These are phyloP conservation scores for Patella pellucida DNA, from an alignment of 2,888 invertebrate species.

Conservation along the genomic window DNA sequence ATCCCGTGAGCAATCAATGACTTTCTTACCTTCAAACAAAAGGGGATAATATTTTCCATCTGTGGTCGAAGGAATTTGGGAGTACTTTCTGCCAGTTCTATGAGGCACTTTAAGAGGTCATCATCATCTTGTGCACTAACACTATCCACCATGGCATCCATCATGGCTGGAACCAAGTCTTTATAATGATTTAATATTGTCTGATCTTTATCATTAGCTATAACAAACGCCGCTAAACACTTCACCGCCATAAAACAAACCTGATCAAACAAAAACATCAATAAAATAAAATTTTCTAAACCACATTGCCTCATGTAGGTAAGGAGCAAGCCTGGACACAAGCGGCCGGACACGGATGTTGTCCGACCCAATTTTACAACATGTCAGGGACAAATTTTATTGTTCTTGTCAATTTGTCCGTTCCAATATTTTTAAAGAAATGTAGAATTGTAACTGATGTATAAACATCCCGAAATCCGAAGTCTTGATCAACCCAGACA, in stretches of 20 bases:
- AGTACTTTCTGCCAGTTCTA: constrained; percentile 92
- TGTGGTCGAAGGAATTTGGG: constrained; percentile 94
- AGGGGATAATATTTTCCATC: constrained; percentile 85
- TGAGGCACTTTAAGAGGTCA: constrained; percentile 86
- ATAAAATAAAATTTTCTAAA: no score
- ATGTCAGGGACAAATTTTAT: no score
- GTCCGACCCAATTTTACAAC: no score
- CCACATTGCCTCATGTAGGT: no score
- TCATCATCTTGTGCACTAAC: constrained; percentile 91
- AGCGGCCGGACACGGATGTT: no score
- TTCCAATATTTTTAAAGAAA: no score
- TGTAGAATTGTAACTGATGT: no score
- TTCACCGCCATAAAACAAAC: constrained; percentile 74
- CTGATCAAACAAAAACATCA: constrained; percentile 26
- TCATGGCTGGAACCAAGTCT: constrained; percentile 81
- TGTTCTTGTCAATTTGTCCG: no score
- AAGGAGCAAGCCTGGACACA: no score
- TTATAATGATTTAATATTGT: constrained; percentile 88
- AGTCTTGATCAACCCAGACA: no score
- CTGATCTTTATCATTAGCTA: constrained; percentile 94
- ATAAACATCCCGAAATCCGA: no score
- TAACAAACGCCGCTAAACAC: constrained; percentile 81
- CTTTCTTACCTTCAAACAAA: constrained; percentile 83
- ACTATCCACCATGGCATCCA: constrained; percentile 82
- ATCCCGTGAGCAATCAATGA: neutral